These are phyloP conservation scores for Oscheius sp. DNA, from an alignment of 2,888 invertebrate genomes.

Conservation along the genomic window DNA sequence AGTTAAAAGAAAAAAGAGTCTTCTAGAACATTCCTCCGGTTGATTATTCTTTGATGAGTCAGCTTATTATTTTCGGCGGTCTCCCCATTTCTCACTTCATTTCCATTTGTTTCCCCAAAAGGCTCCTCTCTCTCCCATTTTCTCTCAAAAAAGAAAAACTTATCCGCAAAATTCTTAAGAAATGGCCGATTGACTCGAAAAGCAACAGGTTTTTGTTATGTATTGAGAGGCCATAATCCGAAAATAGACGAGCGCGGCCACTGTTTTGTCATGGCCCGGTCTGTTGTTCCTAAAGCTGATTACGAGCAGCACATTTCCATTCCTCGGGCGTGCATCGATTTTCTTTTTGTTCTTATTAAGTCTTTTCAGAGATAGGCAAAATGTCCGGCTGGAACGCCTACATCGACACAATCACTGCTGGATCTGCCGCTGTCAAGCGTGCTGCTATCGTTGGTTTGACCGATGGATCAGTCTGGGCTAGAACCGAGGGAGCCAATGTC, in stretches of 20 bases:
- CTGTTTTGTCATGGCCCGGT: not conserved
- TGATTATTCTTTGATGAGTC: no score
- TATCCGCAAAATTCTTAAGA: not conserved
- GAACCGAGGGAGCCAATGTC: conserved; percentile 47
- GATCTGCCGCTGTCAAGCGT: conserved; percentile 57
- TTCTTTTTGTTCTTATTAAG: not conserved
- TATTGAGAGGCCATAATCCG: not conserved
- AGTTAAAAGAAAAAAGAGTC: no score
- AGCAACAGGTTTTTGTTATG: not conserved
- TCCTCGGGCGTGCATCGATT: not conserved
- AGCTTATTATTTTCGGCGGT: no score
- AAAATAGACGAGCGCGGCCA: not conserved
- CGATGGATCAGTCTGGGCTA: conserved; percentile 68
- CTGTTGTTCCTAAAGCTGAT: conserved; percentile 11
- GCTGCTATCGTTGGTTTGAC: conserved; percentile 65
- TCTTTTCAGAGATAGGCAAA: not conserved
- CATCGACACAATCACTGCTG: conserved; percentile 53
- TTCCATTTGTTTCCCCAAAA: not conserved
- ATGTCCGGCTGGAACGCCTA: conserved; percentile 70
- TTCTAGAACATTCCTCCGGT: no score
- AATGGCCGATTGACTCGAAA: not conserved
- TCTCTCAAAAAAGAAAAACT: not conserved
- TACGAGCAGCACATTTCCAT: conserved; percentile 6
- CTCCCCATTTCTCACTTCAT: no score
- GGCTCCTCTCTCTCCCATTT: not conserved